These are phyloP conservation scores for Cataglyphis albicans DNA, from an alignment of 2,888 invertebrate species.

Conservation along the genomic window DNA sequence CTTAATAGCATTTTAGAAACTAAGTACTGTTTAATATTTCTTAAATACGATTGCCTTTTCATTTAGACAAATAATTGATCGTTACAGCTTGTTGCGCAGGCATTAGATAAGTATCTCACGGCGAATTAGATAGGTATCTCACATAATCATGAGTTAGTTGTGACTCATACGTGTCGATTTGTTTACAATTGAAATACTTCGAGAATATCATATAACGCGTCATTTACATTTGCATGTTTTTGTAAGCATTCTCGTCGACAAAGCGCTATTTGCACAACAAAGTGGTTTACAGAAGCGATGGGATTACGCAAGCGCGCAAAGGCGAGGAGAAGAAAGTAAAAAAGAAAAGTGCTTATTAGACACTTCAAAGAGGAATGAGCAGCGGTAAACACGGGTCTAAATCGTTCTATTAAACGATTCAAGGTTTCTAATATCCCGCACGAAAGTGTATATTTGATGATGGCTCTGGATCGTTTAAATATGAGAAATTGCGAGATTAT, in stretches of 20 bases:
- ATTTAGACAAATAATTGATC: neutral
- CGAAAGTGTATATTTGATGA: neutral
- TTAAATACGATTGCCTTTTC: neutral
- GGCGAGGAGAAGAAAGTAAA: constrained; percentile 27
- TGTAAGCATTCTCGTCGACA: constrained; percentile 4
- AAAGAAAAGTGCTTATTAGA: constrained; percentile 24
- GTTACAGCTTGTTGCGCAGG: neutral
- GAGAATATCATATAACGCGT: constrained; percentile 20
- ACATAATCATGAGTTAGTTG: neutral
- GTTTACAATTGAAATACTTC: constrained; percentile 19
- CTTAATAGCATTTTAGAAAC: neutral
- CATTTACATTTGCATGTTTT: constrained; percentile 33
- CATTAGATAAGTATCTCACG: neutral
- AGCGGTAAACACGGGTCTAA: neutral
- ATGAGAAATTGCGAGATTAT: neutral
- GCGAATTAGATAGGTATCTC: constrained; percentile 4
- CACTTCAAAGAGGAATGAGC: neutral
- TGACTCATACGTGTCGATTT: constrained; percentile 22
- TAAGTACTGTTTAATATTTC: neutral
- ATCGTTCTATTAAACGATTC: neutral
- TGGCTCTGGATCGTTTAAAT: neutral
- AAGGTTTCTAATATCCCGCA: constrained; percentile 15
- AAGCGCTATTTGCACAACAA: constrained; percentile 16
- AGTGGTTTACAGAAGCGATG: constrained; percentile 5
- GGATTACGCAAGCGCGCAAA: constrained; percentile 23